Base-by-base conservation (phyloP, 2,797 vertebrate species). In the Phoebastria nigripes region DNA sequence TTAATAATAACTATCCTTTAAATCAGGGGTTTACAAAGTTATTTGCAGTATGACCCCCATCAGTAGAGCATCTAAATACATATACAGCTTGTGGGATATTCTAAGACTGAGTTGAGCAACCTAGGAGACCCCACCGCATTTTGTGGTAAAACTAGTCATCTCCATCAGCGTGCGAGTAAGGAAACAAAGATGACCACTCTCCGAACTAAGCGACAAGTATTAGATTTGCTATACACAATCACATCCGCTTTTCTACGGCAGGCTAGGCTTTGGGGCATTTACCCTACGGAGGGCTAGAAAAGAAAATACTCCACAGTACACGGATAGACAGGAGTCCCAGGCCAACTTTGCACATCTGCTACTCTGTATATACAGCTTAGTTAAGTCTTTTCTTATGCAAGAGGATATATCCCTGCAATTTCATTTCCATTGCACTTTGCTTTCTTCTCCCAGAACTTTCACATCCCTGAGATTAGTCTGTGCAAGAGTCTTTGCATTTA, bases 121-220 rank as follows among this genome's bases (percentile, higher is more conserved):
- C 3, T 12, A 46, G 31, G 20, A 94, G 14, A 13, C 2, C 8
- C 4, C 8, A 29, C 1, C 1, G 0, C 39, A 18, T 51, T 59
- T 58, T 65, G 12, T 24, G 11, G 12, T 55, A 65, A 82, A 86
- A 71, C 7, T 29, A 77, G 35, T 52, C 15, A 49, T 21, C 49
- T 67, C 25, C 26, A 22, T 44, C 56, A 93, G 29, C 7, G 72
- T 51, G 16, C 1, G 2, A 81, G 18, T 11, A 82, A n/a, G 21
- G 46, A 67, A 26, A 55, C 52, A 58, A 58, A 59, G 55, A 55
- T 17, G 9, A 51, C 6, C 8, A 24, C 26, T n/a, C 17, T 46
- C 28, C 1, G 0, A 82, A 59, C 20, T 10, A 44, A 20, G 1
- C 0, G 1, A 26, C 33, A 33, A 62, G 16, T 42, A 37, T 14